Conservation (phyloP, 2,888 invertebrate genomes). For the Invenusta paracnida region DNA sequence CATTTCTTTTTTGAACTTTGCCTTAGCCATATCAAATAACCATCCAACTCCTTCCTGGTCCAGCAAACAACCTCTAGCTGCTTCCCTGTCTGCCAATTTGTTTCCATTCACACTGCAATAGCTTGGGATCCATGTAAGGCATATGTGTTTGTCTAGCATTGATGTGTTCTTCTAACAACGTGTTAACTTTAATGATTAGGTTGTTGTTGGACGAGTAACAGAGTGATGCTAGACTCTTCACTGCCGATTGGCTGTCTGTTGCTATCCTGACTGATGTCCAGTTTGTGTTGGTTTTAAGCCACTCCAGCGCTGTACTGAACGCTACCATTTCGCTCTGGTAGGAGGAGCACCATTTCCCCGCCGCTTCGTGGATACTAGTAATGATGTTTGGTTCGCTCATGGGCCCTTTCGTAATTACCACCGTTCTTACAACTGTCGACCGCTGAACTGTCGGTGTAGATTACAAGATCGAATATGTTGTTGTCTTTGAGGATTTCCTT, state of each 20-base stretch:
- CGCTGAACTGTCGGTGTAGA: constrained; percentile 10
- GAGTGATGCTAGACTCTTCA: neutral
- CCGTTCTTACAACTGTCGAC: constrained; percentile 22
- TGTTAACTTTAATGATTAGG: neutral
- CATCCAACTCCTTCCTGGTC: constrained; percentile 6
- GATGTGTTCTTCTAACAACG: neutral
- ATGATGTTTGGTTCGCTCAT: neutral
- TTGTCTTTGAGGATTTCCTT: neutral
- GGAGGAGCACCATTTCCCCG: neutral
- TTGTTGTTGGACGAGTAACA: neutral
- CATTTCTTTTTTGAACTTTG: neutral
- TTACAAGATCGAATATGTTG: neutral
- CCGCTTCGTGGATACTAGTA: neutral
- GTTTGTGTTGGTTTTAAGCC: neutral
- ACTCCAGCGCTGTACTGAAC: neutral
- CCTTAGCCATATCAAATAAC: neutral
- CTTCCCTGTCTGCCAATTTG: neutral
- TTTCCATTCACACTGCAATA: neutral
- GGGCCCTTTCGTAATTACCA: neutral
- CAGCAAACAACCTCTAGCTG: neutral
- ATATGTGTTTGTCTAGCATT: constrained; percentile 4
- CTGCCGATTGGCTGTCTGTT: constrained; percentile 5
- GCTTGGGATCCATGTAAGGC: constrained; percentile 2
- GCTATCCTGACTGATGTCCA: neutral
- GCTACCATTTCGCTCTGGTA: constrained; percentile 9